phyloP scores from a whole-genome alignment of 2,113 vertebrate species.

The Tapirus terrestris region DNA sequence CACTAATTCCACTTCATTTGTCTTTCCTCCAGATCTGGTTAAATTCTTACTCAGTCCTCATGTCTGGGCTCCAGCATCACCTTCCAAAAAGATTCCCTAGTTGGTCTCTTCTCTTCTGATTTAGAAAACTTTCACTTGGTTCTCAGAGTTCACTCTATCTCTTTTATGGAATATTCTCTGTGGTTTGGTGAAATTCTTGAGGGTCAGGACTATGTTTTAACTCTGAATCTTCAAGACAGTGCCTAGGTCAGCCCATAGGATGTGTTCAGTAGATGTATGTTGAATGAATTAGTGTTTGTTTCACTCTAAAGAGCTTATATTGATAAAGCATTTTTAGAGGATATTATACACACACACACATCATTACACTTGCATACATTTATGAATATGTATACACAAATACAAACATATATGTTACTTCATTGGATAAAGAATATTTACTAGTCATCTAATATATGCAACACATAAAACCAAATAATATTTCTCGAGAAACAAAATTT shows the following conservation, averaged over 20 bases:
- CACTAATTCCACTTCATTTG: not conserved
- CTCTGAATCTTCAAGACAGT: not conserved
- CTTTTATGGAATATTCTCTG: not conserved
- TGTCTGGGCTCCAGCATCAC: rapidly evolving
- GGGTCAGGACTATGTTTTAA: rapidly evolving
- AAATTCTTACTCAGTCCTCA: not conserved
- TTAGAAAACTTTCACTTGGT: too few relatives aligned
- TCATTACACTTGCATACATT: not conserved
- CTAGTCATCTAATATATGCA: not conserved
- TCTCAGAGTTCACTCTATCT: not conserved
- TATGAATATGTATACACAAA: too few relatives aligned
- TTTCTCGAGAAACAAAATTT: not conserved
- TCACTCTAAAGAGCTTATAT: not conserved
- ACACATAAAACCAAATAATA: not conserved
- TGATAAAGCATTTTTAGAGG: not conserved
- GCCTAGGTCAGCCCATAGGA: rapidly evolving
- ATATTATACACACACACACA: not conserved
- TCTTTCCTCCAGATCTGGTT: not conserved
- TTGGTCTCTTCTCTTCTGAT: not conserved
- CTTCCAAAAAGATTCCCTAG: not conserved
- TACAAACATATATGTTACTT: not conserved
- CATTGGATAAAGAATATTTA: not conserved
- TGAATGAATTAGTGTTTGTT: not conserved
- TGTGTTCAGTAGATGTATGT: not conserved
- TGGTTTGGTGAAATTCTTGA: not conserved